Evolutionary conservation across 1,140 invertebrate genomes (phyloP).

Genomic region (Lithobius niger): DNA sequence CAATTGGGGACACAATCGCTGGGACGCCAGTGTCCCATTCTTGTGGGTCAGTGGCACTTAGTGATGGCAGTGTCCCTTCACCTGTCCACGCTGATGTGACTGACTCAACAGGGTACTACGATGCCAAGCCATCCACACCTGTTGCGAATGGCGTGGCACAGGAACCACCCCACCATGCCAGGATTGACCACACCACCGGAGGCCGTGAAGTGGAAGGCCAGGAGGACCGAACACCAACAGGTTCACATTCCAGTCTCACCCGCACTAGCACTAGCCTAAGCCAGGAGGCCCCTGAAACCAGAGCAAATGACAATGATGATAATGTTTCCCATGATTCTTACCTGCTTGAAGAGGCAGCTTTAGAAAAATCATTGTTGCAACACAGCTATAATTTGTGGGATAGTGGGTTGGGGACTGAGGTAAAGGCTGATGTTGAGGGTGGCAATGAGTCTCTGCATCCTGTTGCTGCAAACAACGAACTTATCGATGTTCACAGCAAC

Average conservation of each 20-base stretch:
- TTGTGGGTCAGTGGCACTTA: conserved; percentile 19
- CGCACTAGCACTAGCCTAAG: conserved; percentile 23
- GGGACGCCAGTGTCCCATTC: conserved; percentile 16
- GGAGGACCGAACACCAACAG: conserved; percentile 15
- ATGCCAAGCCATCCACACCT: not conserved
- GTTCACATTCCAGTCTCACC: conserved; percentile 18
- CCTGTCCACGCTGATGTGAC: not conserved
- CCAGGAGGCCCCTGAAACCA: conserved; percentile 25
- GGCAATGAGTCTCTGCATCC: no score
- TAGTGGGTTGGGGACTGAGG: no score
- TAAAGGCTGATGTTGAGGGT: no score
- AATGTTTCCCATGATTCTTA: conserved; percentile 32
- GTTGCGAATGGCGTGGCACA: not conserved
- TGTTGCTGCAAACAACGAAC: no score
- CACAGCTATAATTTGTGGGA: no score
- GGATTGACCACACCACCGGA: not conserved
- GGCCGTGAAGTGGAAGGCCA: not conserved
- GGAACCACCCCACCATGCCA: not conserved
- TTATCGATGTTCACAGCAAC: conserved; percentile 14
- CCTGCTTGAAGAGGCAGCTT: conserved; percentile 26
- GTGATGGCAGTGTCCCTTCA: conserved; percentile 2
- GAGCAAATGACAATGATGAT: conserved; percentile 33
- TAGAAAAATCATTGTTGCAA: no score
- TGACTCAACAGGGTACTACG: not conserved
- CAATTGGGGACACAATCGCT: conserved; percentile 21